A percentile compares a stretch with the other conserved stretches of the same genome.
Conservation (phyloP, 2,888 invertebrate species). For the Archips xylosteana region DNA sequence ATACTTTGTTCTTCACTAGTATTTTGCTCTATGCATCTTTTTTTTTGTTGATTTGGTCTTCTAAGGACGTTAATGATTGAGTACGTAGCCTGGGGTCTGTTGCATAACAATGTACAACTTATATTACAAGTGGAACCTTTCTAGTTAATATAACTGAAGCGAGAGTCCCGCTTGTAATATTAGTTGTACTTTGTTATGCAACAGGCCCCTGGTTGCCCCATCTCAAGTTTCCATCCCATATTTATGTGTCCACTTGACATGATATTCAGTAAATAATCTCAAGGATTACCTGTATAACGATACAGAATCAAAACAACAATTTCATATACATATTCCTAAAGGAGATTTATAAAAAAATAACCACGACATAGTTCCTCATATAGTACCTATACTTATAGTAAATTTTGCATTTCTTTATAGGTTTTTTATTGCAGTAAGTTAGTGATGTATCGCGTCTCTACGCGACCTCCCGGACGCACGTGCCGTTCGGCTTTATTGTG, state of each 20-base stretch:
- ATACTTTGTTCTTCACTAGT: no score
- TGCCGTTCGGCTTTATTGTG: conserved; percentile 81
- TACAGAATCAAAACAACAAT: conserved; percentile 77
- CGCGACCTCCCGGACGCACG: conserved; percentile 60
- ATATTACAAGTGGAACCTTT: no score
- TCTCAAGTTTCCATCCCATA: conserved; percentile 14
- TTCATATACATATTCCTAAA: conserved; percentile 60
- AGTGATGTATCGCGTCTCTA: conserved; percentile 75
- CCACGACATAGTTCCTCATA: conserved; percentile 85
- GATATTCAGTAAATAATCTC: conserved; percentile 64
- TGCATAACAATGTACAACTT: no score
- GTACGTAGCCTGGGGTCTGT: no score
- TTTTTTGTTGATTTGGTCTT: no score
- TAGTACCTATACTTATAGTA: conserved; percentile 84
- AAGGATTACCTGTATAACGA: conserved; percentile 72
- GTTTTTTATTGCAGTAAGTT: conserved; percentile 79
- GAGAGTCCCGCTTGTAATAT: no score
- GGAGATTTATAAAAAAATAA: conserved; percentile 68
- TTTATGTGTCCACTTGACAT: conserved; percentile 48
- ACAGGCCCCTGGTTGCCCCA: no score
- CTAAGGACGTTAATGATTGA: no score
- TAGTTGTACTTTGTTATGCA: no score
- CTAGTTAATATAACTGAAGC: no score
- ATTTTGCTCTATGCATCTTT: no score
- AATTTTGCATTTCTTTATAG: conserved; percentile 82